phyloP scores from a whole-genome alignment of 2,113 vertebrate genomes.

The Cardinalis cardinalis region DNA sequence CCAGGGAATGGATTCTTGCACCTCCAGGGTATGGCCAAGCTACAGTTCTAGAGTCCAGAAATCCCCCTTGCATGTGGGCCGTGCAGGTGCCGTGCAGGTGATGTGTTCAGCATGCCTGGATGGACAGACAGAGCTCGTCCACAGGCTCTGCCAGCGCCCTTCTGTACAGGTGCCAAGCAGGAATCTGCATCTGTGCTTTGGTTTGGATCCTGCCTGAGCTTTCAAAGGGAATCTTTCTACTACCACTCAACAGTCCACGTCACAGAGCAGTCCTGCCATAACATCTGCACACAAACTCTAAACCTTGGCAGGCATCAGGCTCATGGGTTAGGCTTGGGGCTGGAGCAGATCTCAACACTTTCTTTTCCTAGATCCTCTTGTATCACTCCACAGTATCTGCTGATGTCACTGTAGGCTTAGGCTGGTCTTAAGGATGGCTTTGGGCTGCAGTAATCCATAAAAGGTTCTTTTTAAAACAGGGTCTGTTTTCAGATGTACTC shows the following conservation, averaged over 20 bases:
- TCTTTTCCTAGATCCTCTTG: not conserved
- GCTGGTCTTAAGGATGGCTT: not conserved
- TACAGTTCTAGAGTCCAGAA: not conserved
- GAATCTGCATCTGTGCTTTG: not conserved
- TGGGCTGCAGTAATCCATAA: not conserved
- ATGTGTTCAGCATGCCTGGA: not conserved
- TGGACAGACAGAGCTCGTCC: not conserved
- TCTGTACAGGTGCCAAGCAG: not conserved
- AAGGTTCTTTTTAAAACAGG: not conserved
- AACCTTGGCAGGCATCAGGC: not conserved
- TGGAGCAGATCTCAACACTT: not conserved
- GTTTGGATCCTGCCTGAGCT: not conserved
- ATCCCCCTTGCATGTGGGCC: not conserved
- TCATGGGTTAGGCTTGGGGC: not conserved
- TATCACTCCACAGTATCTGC: not conserved
- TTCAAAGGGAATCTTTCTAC: not conserved
- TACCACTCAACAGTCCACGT: not conserved
- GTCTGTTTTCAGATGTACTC: not conserved
- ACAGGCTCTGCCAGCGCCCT: not conserved
- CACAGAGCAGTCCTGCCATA: not conserved
- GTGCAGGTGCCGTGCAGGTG: fast-evolving
- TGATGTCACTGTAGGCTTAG: not conserved
- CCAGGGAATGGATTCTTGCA: not conserved
- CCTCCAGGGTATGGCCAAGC: not conserved
- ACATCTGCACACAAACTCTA: not conserved